Conservation (phyloP, 2,113 vertebrate species). For the Sisor rabdophorus region DNA sequence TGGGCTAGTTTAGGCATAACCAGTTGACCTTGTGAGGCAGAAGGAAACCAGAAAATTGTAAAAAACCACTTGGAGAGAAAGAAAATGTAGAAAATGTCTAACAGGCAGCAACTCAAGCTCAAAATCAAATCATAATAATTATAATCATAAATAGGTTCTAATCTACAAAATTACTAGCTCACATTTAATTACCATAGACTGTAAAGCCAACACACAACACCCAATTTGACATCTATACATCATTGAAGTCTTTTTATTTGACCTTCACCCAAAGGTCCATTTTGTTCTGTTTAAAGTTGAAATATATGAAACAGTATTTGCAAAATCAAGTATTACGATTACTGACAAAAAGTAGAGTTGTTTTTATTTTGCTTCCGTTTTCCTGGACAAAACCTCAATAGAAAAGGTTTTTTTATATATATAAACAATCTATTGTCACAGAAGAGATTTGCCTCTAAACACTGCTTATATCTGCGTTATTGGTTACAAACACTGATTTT, state of each 20-base stretch:
- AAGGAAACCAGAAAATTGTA: not conserved
- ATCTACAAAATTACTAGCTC: too few species aligned
- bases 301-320: constrained; percentile 1
- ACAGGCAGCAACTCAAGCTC: too few species aligned
- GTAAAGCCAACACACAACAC: too few species aligned
- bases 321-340: not conserved
- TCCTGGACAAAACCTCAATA: not conserved
- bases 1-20: not conserved
- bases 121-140: too few species aligned
- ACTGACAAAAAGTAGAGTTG: not conserved
- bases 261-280: too few species aligned
- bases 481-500: constrained; percentile 20
- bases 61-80: not conserved
- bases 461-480: constrained; percentile 3
- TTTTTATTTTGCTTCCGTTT: not conserved
- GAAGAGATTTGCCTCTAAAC: not conserved
- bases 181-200: too few species aligned
- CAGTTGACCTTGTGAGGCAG: not conserved
- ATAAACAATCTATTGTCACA: not conserved
- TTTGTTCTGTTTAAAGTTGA: not conserved
- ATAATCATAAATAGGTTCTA: too few species aligned
- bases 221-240: too few species aligned
- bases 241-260: too few species aligned
- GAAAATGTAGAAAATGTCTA: too few species aligned
- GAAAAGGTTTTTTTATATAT: not conserved